Conservation (phyloP, 1,140 invertebrate genomes). For the Hestina assimilis region DNA sequence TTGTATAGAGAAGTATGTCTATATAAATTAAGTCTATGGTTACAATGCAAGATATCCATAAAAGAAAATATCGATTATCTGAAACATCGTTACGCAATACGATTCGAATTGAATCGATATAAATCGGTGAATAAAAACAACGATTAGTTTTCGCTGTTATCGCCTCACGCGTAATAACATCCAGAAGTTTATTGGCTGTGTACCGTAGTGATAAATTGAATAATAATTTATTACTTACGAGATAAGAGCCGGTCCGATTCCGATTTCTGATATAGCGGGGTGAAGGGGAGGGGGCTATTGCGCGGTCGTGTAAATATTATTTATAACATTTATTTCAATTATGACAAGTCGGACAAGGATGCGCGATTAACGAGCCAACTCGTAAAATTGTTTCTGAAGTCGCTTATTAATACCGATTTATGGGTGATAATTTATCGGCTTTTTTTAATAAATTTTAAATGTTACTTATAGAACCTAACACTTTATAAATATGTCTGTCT, state of each 20-base stretch:
- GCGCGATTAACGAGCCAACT: constrained; percentile 15
- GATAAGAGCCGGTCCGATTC: constrained; percentile 58
- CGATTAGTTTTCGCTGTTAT: constrained; percentile 60
- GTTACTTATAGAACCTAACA: too few species aligned
- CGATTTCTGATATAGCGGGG: constrained; percentile 42
- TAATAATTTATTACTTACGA: constrained; percentile 71
- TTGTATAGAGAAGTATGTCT: too few species aligned
- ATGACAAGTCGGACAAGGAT: constrained; percentile 20
- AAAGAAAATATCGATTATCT: constrained; percentile 4
- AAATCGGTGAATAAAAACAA: constrained; percentile 35
- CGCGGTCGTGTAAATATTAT: constrained; percentile 32
- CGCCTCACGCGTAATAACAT: constrained; percentile 62
- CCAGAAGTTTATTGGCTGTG: constrained; percentile 68
- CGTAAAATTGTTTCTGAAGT: constrained; percentile 17
- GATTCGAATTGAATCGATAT: constrained; percentile 21
- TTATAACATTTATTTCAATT: constrained; percentile 30
- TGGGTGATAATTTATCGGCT: constrained; percentile 8
- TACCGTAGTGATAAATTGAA: constrained; percentile 69
- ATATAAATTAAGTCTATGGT: too few species aligned
- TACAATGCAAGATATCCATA: not conserved
- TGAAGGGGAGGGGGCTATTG: constrained; percentile 34
- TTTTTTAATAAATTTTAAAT: constrained; percentile 1
- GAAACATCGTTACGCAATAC: constrained; percentile 13
- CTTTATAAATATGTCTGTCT: too few species aligned
- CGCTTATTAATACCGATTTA: constrained; percentile 16